These are phyloP conservation scores for Metaphire vulgaris DNA, from an alignment of 1,140 invertebrate species.

Conservation along the genomic window DNA sequence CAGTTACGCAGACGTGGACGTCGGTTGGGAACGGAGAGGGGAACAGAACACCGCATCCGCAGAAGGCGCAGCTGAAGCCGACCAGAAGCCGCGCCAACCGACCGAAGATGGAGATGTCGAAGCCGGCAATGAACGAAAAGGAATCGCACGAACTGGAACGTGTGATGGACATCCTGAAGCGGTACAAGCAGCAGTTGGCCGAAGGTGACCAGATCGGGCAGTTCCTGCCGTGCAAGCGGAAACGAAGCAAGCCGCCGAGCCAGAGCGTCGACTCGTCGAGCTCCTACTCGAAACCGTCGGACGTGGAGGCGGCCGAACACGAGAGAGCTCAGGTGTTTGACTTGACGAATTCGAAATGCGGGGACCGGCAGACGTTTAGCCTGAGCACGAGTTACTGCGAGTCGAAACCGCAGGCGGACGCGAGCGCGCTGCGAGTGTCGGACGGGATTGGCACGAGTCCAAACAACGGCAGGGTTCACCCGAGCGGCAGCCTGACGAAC, in stretches of 20 bases:
- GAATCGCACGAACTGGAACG: conserved; percentile 17
- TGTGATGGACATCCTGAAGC: conserved; percentile 21
- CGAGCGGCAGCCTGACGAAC: neutral
- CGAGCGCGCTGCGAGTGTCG: no score
- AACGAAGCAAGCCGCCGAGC: conserved; percentile 21
- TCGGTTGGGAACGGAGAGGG: neutral
- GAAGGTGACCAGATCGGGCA: conserved; percentile 15
- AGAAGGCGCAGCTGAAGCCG: neutral
- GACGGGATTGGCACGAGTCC: neutral
- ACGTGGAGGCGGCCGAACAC: neutral
- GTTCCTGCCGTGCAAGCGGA: conserved; percentile 18
- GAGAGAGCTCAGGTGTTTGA: neutral
- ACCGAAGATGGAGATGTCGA: neutral
- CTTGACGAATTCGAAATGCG: neutral
- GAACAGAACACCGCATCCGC: neutral
- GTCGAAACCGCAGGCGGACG: neutral
- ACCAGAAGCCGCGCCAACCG: neutral
- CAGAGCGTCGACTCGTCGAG: neutral
- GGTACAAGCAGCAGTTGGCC: conserved; percentile 18
- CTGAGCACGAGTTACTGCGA: neutral
- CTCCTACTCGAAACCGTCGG: neutral
- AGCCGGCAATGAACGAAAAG: conserved; percentile 12
- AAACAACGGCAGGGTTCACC: neutral
- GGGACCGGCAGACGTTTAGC: neutral
- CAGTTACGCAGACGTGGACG: neutral